Evolutionary conservation across 2,888 invertebrate species (phyloP), one percentile per base, ranked within the genome.

Genomic region (Hedychridium roseum): DNA sequence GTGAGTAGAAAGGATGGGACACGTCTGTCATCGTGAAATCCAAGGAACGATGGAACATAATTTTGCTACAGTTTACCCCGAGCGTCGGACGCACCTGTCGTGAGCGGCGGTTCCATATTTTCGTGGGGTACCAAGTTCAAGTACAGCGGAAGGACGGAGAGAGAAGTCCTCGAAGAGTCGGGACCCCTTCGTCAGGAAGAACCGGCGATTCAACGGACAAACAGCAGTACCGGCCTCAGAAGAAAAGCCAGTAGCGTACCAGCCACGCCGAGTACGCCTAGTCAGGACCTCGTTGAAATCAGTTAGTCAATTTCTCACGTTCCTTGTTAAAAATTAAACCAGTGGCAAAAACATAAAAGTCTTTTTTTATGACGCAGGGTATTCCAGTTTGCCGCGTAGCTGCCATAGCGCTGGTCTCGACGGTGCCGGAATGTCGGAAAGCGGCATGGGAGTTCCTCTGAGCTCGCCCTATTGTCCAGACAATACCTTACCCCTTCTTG

Each of bases 51-150:
- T n/a, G n/a, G n/a, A n/a, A n/a, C n/a, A 9, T 23, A 9, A 23
- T 9, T 41, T 35, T 16, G n/a, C 15, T 76, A 7, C 80, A 94
- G 94, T 54, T 85, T 94, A 76, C 88, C 91, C 48, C 90, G 91
- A 55, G 92, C 94, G 58, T 88, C 91, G 50, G 92, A 94, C 78
- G 92, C 92, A 37, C 90, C 93, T 43, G 91, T 92, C 57, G 89
- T 93, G 57, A 91, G 92, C 12, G 93, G 95, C 40, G 94, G 94
- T 37, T 92, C 94, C 36, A 86, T 95, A 69, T 95, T 95, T 82
- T 94, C 94, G 16, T 91, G 93, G 88, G 94, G 95, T 47, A 94
- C 94, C 20, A 94, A 94, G 81, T 95, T 96, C 80, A 90, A 92
- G 70, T 96, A 96, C 81, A 88, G 91, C 70, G 96, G 96, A 1